Base-by-base conservation (phyloP, 2,797 vertebrate genomes). In the Enteromius afrohamiltoni region DNA sequence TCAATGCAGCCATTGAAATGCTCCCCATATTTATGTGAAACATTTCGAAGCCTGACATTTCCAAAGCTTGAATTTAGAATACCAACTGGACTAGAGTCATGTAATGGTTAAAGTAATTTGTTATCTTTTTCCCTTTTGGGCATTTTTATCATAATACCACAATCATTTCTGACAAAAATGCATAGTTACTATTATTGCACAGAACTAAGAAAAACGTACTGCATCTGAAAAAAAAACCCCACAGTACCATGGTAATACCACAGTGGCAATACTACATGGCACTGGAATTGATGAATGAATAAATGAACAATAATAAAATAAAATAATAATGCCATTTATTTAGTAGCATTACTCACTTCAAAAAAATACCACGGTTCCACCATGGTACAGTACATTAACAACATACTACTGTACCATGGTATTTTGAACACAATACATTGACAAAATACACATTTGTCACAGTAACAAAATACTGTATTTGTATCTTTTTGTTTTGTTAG, bases 1-100 rank as follows among this genome's bases (percentile, higher is more conserved):
- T 21, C 70, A 82, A 74, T 74, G 69, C 69, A 10, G 29, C 29
- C 58, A 74, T 82, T 73, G 80, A 82, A 71, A 74, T 82, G 45
- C 60, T 73, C 42, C 21, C 21, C 16, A 26, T 82, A 49, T 64
- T 40, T 74, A 64, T 82, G 80, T 37, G 29, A 51, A 65, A 64
- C 40, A 37, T 64, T 74, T 51, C 14, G 69, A 82, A 64, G 42
- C 55, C 29, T 81, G 42, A 64, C 17, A 51, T 82, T 74, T 51
- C 26, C 5, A 62, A 64, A 51, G 9, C 42, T 64, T 34, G 42
- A 37, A 47, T 51, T 82, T 26, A 49, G 69, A 34, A 64, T 74
- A 49, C 0, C 17, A 17, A 4, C 13, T 49, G 21, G 29, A 75
- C 53, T 81, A 21, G 14, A 62, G 21, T 74, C 8, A 26, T 74